Evolutionary conservation across 64 coral and sea anemone species (phyloP), one percentile per base, ranked within the genome.

Genomic region (Orbicella faveolata): DNA sequence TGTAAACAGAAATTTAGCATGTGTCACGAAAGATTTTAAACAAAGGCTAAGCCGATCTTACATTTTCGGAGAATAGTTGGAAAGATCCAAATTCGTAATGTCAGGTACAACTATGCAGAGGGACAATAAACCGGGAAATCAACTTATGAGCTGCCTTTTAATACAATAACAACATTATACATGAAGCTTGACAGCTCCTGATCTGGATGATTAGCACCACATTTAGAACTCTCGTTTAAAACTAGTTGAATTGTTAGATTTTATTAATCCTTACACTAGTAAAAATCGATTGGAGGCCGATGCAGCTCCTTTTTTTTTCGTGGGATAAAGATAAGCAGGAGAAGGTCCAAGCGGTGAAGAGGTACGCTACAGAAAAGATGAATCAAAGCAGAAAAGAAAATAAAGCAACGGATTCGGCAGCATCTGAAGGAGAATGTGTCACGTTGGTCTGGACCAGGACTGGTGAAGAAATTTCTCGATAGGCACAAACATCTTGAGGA

Each of bases 401-500:
- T 16, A 13, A 64, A 64, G 62, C 62, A 64, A 64, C 62, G 16
- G 62, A 19, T 64, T 30, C 30, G 30, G 16, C 10, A 21, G 62
- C 44, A 48, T 48, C 44, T 48, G 44, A 48, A 48, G 44, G 7
- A 48, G 44, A 48, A 41, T 35, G 68, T 30, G 9, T 61, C 73
- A 77, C 3, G 76, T 77, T 76, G 1, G 52, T 61, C 14, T 78
- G 14, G n/a, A 44, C 48, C 37, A 73, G 65, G 2, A 67, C 84
- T 87, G 64, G 1, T 23, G 1, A 0, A 19, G 23, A 19, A 73
- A 30, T 63, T 77, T 86, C 81, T 75, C 81, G 36, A 62, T 86
- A 91, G 52, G 78, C 90, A 36, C 89, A 91, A 76, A 91, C 80
- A 35, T 86, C 63, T 51, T 30, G 81, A 86, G 48, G 73, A 92